These are phyloP conservation scores for Paraplagusia blochii DNA, from an alignment of 2,113 vertebrate species.

Conservation along the genomic window DNA sequence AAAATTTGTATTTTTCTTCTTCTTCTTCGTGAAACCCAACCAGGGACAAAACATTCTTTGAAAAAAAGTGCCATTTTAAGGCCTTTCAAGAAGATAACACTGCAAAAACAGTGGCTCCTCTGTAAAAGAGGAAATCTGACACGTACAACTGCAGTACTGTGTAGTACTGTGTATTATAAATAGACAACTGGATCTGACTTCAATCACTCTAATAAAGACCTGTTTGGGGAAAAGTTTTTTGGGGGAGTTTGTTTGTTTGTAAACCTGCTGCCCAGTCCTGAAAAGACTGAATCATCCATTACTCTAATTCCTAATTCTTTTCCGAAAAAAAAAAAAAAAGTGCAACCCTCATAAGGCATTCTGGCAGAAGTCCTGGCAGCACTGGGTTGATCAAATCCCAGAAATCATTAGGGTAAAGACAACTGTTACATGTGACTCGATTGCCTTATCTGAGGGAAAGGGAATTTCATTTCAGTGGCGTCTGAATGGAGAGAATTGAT, in stretches of 20 bases:
- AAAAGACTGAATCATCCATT: slow-evolving; percentile 10
- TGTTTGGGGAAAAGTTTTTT: slow-evolving; percentile 6
- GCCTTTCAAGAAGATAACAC: slow-evolving; percentile 59
- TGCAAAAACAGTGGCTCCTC: slow-evolving; percentile 56
- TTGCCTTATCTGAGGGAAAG: slow-evolving; percentile 25
- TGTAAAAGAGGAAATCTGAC: slow-evolving; percentile 47
- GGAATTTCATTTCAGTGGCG: not conserved
- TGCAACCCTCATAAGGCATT: slow-evolving; percentile 55
- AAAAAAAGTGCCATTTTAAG: slow-evolving; percentile 64
- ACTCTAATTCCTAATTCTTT: slow-evolving; percentile 2
- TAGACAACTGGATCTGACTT: not conserved
- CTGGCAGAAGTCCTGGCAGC: slow-evolving; percentile 34
- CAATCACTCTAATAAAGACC: not conserved
- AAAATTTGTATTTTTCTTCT: slow-evolving; percentile 65
- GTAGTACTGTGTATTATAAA: too few relatives aligned
- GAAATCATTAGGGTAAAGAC: slow-evolving; percentile 20
- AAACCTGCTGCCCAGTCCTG: slow-evolving; percentile 18
- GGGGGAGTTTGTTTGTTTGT: slow-evolving; percentile 14
- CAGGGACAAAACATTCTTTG: slow-evolving; percentile 60
- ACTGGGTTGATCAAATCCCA: slow-evolving; percentile 22
- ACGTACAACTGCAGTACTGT: slow-evolving; percentile 35
- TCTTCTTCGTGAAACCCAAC: slow-evolving; percentile 21
- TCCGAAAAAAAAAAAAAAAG: not conserved
- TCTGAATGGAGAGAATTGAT: slow-evolving; percentile 8
- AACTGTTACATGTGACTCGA: slow-evolving; percentile 4